Percentiles rank a stretch among this genome's conserved stretches.
Evolutionary conservation across 2,797 vertebrate genomes (phyloP).

Genomic region (Cynopterus sphinx): DNA sequence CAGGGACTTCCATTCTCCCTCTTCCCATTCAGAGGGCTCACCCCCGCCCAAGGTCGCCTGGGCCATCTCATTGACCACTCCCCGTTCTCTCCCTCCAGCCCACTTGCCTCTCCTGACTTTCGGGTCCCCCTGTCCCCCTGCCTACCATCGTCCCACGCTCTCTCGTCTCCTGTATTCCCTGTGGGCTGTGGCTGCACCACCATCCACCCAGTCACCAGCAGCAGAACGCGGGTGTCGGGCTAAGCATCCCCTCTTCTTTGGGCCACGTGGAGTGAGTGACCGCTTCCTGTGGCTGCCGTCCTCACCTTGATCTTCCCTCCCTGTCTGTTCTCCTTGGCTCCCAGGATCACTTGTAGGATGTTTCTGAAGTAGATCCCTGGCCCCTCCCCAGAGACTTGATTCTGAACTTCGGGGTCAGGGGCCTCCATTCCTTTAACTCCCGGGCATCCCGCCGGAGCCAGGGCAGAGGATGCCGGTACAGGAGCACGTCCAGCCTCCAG

Average conservation of each 20-base stretch:
- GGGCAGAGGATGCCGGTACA: background rate
- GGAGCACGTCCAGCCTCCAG: too few species aligned
- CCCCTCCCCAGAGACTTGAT: background rate
- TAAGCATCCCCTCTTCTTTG: background rate
- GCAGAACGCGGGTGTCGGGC: accelerated
- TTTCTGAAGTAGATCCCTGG: background rate
- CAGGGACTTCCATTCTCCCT: background rate
- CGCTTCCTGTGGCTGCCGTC: background rate
- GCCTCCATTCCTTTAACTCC: background rate
- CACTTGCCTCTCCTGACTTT: background rate
- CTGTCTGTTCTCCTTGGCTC: background rate
- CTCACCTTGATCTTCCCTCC: background rate
- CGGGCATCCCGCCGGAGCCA: background rate
- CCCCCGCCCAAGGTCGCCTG: background rate
- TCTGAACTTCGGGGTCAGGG: background rate
- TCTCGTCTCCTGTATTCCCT: background rate
- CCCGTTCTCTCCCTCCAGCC: background rate
- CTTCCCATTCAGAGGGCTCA: accelerated
- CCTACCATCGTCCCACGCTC: accelerated
- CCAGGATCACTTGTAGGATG: too few species aligned
- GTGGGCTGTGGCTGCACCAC: background rate
- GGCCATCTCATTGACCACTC: background rate
- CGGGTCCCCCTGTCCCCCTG: background rate
- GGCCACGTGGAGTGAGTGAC: background rate
- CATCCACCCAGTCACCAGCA: background rate